Conservation (phyloP, 2,797 vertebrate species). For the Diplodus puntazzo region DNA sequence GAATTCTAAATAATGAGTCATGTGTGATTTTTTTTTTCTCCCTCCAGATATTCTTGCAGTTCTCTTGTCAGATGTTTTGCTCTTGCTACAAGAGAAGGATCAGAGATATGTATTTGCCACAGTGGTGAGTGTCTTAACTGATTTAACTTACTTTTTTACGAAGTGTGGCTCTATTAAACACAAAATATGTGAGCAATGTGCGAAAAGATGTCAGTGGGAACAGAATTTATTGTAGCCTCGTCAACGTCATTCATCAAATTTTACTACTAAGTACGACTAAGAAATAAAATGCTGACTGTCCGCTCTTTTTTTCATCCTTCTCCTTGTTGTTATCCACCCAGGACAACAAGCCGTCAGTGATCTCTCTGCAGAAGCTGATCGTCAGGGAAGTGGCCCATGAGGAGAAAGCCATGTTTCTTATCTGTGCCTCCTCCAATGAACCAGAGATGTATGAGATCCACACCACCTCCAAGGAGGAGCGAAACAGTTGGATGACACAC, state of each 20-base stretch:
- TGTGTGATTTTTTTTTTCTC: conserved; percentile 15
- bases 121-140: conserved; percentile 87
- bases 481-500: conserved; percentile 91
- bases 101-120: conserved; percentile 94
- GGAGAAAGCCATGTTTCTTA: conserved; percentile 95
- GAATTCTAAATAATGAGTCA: not conserved
- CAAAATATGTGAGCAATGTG: not conserved
- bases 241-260: conserved; percentile 5
- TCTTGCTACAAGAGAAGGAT: conserved; percentile 97
- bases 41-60: conserved; percentile 92
- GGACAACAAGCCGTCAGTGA: conserved; percentile 94
- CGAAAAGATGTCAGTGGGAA: not conserved
- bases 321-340: conserved; percentile 57
- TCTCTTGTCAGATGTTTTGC: conserved; percentile 92
- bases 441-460: conserved; percentile 93
- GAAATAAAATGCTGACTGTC: not conserved
- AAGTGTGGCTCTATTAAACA: not conserved
- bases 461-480: conserved; percentile 90
- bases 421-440: conserved; percentile 89
- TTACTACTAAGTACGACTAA: not conserved
- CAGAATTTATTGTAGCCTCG: not conserved
- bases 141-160: not conserved
- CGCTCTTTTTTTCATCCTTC: not conserved
- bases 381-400: conserved; percentile 95
- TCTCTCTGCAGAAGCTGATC: conserved; percentile 94